Conservation (phyloP, 2,888 invertebrate genomes). For the Aradus depressus region DNA sequence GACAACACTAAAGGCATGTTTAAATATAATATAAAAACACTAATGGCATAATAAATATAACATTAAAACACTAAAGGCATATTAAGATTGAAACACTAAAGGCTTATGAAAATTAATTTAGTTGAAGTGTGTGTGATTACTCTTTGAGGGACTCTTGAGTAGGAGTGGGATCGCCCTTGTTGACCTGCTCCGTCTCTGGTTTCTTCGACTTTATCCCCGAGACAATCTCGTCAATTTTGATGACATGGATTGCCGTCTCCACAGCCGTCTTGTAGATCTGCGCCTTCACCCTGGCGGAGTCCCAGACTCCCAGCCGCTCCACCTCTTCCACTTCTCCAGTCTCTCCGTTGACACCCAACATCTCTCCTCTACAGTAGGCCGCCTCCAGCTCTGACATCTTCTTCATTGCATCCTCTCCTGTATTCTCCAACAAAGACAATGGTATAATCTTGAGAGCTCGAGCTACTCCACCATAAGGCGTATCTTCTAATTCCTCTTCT, state of each 20-base stretch:
- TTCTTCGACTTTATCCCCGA: conserved; percentile 79
- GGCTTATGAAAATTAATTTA: too few relatives aligned
- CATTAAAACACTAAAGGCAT: too few relatives aligned
- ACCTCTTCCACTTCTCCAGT: conserved; percentile 87
- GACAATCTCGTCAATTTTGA: conserved; percentile 97
- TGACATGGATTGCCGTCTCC: conserved; percentile 75
- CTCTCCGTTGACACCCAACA: conserved; percentile 77
- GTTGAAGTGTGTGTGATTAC: too few relatives aligned
- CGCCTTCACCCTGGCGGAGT: conserved; percentile 88
- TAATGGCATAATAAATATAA: too few relatives aligned
- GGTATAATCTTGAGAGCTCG: conserved; percentile 95
- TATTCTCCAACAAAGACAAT: conserved; percentile 93
- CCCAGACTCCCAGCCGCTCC: conserved; percentile 84
- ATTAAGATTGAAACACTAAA: too few relatives aligned
- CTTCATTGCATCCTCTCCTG: conserved; percentile 93
- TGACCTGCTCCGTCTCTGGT: too few relatives aligned
- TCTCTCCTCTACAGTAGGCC: conserved; percentile 58
- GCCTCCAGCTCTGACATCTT: conserved; percentile 89
- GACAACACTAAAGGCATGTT: too few relatives aligned
- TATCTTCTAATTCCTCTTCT: conserved; percentile 40
- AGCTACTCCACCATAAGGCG: conserved; percentile 86
- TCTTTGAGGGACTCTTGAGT: too few relatives aligned
- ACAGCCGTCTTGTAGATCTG: conserved; percentile 60
- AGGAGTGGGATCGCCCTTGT: too few relatives aligned
- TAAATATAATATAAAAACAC: too few relatives aligned